Conservation (phyloP, 2,797 vertebrate species). For the Dermochelys coriacea region DNA sequence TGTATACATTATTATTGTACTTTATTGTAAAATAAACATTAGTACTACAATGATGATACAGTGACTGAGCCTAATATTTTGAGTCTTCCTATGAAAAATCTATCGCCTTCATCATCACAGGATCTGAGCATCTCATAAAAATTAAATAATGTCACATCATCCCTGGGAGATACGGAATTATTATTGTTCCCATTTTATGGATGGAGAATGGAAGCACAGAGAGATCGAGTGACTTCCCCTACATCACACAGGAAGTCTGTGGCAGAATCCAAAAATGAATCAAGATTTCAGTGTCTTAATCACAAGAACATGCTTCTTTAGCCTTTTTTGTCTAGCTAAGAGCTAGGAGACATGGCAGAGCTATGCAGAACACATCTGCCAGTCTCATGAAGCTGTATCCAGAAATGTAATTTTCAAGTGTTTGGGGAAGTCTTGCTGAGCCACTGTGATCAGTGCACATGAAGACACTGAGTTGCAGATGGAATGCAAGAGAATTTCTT, state of each 20-base stretch:
- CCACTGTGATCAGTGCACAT: slow-evolving; percentile 15
- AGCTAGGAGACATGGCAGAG: slow-evolving; percentile 25
- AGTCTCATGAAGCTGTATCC: slow-evolving; percentile 1
- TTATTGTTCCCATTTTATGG: not conserved
- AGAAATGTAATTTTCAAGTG: slow-evolving; percentile 49
- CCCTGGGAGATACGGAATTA: not conserved
- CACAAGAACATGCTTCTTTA: slow-evolving; percentile 30
- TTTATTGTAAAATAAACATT: not conserved
- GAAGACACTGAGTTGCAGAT: slow-evolving; percentile 35
- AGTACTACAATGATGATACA: not conserved
- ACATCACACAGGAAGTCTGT: slow-evolving; percentile 27
- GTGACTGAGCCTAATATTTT: not conserved
- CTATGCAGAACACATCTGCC: slow-evolving; percentile 43
- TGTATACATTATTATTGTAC: not conserved
- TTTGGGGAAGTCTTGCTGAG: slow-evolving; percentile 47
- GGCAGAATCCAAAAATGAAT: slow-evolving; percentile 18
- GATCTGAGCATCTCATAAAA: not conserved
- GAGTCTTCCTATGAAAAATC: not conserved
- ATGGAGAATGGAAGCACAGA: not conserved
- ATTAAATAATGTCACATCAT: not conserved
- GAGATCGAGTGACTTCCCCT: not conserved
- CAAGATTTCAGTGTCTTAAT: slow-evolving; percentile 43
- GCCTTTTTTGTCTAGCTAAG: slow-evolving; percentile 27
- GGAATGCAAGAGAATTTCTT: slow-evolving; percentile 29
- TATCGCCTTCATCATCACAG: not conserved